A percentile compares a stretch with the other conserved stretches of the same genome.
Evolutionary conservation across 2,888 invertebrate genomes (phyloP).

Genomic region (Psylliodes chrysocephalus): DNA sequence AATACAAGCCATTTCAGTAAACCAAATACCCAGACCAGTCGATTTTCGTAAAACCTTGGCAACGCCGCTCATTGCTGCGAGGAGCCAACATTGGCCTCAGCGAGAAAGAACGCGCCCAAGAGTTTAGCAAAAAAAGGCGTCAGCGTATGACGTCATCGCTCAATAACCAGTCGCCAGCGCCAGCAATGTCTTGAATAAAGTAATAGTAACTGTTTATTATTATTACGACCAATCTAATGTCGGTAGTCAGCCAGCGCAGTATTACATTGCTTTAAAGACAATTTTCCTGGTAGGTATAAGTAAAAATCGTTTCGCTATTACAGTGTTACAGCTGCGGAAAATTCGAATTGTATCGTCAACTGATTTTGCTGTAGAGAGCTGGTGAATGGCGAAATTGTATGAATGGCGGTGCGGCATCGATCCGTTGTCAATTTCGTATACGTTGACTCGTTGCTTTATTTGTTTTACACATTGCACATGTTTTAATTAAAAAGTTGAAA

Average conservation of each 20-base stretch:
- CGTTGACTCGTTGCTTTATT: neutral
- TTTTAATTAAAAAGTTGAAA: too few relatives aligned
- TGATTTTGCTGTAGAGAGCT: neutral
- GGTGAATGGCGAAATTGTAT: neutral
- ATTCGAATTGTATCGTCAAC: neutral
- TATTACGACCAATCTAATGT: neutral
- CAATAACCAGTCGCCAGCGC: conserved; percentile 11
- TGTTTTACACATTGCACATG: too few relatives aligned
- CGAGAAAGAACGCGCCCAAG: neutral
- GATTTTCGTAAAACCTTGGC: neutral
- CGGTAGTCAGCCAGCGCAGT: too few relatives aligned
- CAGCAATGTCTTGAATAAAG: neutral
- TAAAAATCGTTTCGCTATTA: neutral
- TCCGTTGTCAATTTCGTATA: neutral
- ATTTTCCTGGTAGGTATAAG: neutral
- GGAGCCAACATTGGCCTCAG: neutral
- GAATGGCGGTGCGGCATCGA: neutral
- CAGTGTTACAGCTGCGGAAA: neutral
- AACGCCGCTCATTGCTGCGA: neutral
- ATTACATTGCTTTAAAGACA: neutral
- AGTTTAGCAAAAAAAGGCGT: conserved; percentile 18
- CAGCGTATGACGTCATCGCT: conserved; percentile 28
- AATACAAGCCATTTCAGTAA: too few relatives aligned
- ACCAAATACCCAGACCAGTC: too few relatives aligned
- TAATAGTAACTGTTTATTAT: neutral